Base-by-base conservation (phyloP, 2,113 vertebrate species). In the Heptranchias perlo region DNA sequence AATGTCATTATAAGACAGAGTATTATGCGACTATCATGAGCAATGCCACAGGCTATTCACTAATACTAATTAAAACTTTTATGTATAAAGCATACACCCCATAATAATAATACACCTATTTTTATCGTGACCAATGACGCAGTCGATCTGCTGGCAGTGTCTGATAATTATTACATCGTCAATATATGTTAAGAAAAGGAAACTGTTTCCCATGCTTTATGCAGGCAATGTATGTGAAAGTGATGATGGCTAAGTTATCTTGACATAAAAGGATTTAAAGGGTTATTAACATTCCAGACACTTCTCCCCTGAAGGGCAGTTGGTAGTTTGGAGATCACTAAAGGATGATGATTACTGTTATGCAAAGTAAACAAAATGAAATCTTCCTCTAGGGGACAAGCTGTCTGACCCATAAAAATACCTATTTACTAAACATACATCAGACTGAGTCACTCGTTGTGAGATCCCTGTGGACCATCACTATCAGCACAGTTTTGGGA, bases 351-450 rank as follows among this genome's bases (percentile, higher is more conserved):
- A 69, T 44, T 18, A 95, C 13, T 31, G 25, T 35, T 95, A 49
- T 49, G 65, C 28, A 95, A 95, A 52, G 65, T 49, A 49, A 69
- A 49, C 44, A 49, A 69, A 52, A 69, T 52, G 4, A 52, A 73
- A 95, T 31, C 65, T 95, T 52, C 64, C 65, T 95, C 11, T 2
- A 49, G 47, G 94, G 65, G 65, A 95, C 94, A 95, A 69, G 39
- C 64, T 73, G 94, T 94, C 93, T 47, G 39, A 94, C 58, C 21
- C n/a, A 65, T 94, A 13, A 94, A 91, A 65, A 94, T 44, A 44
- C n/a, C 23, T 47, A 67, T 95, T 95, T 95, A 35, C 11, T 6
- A 73, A 95, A 52, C 21, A 73, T 73, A 95, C 44, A 69, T 95
- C 94, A 95, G 65, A 52, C 44, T 69, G 65, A 95, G 94, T 49